Base-by-base conservation (phyloP, 37 sponge, comb jelly and placozoan species). In the Ianthella basta region DNA sequence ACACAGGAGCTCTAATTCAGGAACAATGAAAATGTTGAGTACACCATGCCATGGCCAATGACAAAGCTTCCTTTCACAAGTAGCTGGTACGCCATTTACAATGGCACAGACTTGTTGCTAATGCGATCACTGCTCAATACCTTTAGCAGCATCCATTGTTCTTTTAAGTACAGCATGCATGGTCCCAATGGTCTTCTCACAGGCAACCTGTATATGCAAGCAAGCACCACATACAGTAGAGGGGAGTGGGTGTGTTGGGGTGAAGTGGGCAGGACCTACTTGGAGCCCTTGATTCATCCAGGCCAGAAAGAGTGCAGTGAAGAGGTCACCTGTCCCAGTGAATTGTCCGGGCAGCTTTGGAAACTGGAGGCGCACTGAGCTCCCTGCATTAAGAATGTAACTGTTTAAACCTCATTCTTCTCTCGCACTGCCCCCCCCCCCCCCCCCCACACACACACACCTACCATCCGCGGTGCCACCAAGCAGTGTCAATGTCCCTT, bases 311-410 rank as follows among this genome's bases (percentile, higher is more conserved):
- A 95, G 85, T 60, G 95, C 93, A 27, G 99, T 60, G 72, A 98
- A 98, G 35, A 98, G 86, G 69, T 98, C 99, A 15, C 99, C 99
- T 60, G 96, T 91, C 18, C 97, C 97, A 55, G 89, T 89, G 57
- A 97, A 97, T 15, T 75, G 79, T 0, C 87, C 95, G 4, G 60
- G 60, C 6, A 97, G 56, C 72, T 87, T 87, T 0, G 95, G 91
- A 44, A 95, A 81, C 56, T 85, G 82, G 0, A 92, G 35, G 14
- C 84, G 54, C 0, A 93, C 88, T 5, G 12, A 59, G 50, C 91
- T 91, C 18, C 95, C 95, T 75, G 15, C 44, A 36, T 4, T 34
- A n/a, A 8, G 14, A 5, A 15, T n/a, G n/a, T 36, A 33, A 65
- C 30, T 85, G 55, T 78, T 55, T 29, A 57, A 39, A 0, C 74